Base-by-base conservation (phyloP, 2,888 invertebrate species). In the Oegoconia quadripuncta region DNA sequence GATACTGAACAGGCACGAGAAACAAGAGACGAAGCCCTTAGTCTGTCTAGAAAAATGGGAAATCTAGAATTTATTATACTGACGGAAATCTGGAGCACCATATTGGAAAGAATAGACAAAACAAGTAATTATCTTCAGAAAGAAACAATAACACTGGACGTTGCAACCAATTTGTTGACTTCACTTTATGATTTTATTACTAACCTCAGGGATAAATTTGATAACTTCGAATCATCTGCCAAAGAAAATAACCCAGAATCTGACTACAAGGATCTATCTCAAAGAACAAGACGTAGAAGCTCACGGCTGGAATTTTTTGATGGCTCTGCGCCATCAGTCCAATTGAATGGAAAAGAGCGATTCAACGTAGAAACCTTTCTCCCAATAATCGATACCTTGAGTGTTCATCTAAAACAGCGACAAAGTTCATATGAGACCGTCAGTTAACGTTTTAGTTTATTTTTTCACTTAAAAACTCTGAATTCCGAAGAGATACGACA, bases 251-350 rank as follows among this genome's bases (percentile, higher is more conserved):
- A 44, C 41, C 46, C 47, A 33, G 43, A 53, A 45, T 44, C 45
- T 53, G 55, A 53, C 51, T 56, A 53, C 42, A 52, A 53, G 40
- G 40, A 54, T 34, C 38, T 43, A 42, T 45, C 42, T 48, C 43
- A 56, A 55, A 56, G 55, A 56, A 57, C 42, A 47, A 52, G 38
- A 52, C 32, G 41, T 35, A 45, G 49, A 46, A 56, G 56, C 48
- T 46, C 52, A 36, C 58, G 47, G 35, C 43, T 46, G 44, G 44
- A 12, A 37, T 59, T 56, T 53, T 55, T 35, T 50, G 44, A 47
- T 41, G 45, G 50, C 38, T 47, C 45, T 43, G 41, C 43, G 37
- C 34, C 39, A 34, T 41, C 47, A 41, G 46, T 47, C 29, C 44
- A 49, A 44, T 27, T 45, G 39, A 53, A 44, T 46, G 52, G 50